Evolutionary conservation across 2,888 invertebrate genomes (phyloP).

Genomic region (Onchidella celtica): DNA sequence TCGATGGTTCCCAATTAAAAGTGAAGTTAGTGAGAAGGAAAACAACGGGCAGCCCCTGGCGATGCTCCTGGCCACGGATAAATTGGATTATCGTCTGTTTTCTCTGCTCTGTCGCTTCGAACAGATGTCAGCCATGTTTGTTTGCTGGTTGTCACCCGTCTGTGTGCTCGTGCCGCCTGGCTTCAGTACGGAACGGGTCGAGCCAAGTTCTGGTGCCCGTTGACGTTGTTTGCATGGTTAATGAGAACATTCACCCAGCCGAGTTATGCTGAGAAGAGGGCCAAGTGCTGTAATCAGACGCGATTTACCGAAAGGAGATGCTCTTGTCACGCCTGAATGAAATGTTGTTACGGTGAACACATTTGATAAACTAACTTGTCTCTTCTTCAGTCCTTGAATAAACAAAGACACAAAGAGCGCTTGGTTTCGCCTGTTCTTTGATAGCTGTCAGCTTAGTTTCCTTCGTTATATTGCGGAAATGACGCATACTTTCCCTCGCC

Average conservation of each 20-base stretch:
- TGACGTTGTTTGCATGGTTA: constrained; percentile 10
- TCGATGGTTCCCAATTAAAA: constrained; percentile 33
- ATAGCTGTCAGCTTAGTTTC: too few relatives aligned
- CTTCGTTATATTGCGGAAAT: too few relatives aligned
- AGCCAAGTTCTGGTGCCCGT: neutral
- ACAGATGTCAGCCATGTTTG: constrained; percentile 46
- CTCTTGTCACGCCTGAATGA: neutral
- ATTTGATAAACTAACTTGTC: neutral
- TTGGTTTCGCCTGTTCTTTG: too few relatives aligned
- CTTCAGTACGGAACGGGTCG: neutral
- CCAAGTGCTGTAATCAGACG: neutral
- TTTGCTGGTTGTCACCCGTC: constrained; percentile 25
- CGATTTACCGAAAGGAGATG: neutral
- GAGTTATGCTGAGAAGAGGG: too few relatives aligned
- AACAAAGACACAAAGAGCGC: neutral
- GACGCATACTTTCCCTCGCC: too few relatives aligned
- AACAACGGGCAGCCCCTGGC: constrained; percentile 21
- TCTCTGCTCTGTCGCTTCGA: constrained; percentile 23
- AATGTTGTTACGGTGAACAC: neutral
- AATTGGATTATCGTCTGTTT: constrained; percentile 46
- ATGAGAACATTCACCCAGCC: neutral
- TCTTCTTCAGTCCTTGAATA: neutral
- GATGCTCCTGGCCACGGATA: constrained; percentile 17
- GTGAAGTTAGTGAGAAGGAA: constrained; percentile 23
- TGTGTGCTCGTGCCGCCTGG: constrained; percentile 19